Conservation (phyloP, 2,888 invertebrate species). For the Gisinianus flammeolus region DNA sequence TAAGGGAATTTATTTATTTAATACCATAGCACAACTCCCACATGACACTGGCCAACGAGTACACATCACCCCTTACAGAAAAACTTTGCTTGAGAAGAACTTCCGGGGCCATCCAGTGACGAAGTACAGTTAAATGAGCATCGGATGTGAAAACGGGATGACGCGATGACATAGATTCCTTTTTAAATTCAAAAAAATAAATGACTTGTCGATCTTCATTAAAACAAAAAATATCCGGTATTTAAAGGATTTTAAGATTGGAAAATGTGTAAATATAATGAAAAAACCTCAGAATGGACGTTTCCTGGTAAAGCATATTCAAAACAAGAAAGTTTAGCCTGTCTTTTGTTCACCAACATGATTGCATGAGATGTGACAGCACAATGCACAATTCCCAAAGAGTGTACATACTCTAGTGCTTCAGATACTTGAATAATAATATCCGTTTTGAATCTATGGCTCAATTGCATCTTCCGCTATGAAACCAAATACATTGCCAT, state of each 20-base stretch:
- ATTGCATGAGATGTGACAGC: constrained; percentile 63
- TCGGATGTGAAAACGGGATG: constrained; percentile 50
- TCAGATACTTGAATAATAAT: constrained; percentile 61
- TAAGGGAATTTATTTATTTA: not conserved
- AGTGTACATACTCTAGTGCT: constrained; percentile 63
- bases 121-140: constrained; percentile 45
- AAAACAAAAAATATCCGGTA: too few relatives aligned
- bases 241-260: too few relatives aligned
- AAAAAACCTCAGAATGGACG: constrained; percentile 27
- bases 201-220: too few relatives aligned
- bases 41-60: constrained; percentile 62
- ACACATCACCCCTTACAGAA: constrained; percentile 62
- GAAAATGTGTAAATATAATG: not conserved
- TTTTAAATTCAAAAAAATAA: not conserved
- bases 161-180: constrained; percentile 10
- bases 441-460: constrained; percentile 43
- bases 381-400: constrained; percentile 62
- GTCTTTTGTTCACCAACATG: constrained; percentile 60
- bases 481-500: not conserved
- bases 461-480: constrained; percentile 7
- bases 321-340: constrained; percentile 63
- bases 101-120: constrained; percentile 64
- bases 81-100: constrained; percentile 61
- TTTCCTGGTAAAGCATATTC: constrained; percentile 60
- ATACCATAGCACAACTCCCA: constrained; percentile 61